Conservation (phyloP, 2,888 invertebrate species). For the Rhopalosiphum nymphaeae region DNA sequence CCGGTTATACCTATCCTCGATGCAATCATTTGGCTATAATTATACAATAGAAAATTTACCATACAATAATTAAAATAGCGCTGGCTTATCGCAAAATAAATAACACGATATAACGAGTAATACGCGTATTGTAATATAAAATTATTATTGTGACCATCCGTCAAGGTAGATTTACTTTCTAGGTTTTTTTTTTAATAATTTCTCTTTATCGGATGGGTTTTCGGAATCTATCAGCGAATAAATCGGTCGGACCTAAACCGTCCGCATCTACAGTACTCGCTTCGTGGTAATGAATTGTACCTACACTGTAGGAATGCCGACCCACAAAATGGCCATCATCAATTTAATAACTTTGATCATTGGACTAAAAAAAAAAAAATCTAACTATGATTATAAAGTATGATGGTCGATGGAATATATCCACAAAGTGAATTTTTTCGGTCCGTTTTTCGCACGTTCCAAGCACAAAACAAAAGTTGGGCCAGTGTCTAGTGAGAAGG, state of each 20-base stretch:
- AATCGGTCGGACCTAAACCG: background rate
- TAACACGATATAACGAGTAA: background rate
- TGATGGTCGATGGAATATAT: background rate
- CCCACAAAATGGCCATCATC: background rate
- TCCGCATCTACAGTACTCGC: background rate
- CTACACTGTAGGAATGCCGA: background rate
- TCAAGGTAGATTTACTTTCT: background rate
- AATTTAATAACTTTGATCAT: background rate
- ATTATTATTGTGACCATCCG: background rate
- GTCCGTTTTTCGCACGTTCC: background rate
- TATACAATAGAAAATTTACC: background rate
- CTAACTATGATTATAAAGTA: background rate
- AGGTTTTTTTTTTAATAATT: background rate
- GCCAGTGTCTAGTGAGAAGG: background rate
- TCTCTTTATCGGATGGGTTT: background rate
- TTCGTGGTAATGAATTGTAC: background rate
- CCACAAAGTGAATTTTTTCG: background rate
- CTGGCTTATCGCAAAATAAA: background rate
- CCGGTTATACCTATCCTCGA: background rate
- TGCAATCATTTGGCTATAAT: background rate
- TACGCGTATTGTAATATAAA: too few species aligned
- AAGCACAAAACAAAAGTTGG: background rate
- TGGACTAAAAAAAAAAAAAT: background rate
- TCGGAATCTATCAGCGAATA: background rate
- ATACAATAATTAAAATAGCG: background rate